Evolutionary conservation across 2,888 invertebrate genomes (phyloP), one percentile per base, ranked within the genome.

Genomic region (Anarsia innoxiella): DNA sequence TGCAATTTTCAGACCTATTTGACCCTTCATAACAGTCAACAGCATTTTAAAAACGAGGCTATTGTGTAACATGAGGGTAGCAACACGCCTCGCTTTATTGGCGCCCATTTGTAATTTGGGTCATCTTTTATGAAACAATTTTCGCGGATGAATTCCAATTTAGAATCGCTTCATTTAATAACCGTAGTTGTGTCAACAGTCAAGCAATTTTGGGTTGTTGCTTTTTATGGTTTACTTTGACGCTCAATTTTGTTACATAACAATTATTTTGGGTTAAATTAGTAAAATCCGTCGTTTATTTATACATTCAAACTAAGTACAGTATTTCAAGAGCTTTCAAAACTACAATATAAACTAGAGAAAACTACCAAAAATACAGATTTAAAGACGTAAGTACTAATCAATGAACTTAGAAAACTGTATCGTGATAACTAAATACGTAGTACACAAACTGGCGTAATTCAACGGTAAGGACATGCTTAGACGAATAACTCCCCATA

Each of bases 341-440:
- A n/a, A n/a, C n/a, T n/a, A n/a, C n/a, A n/a, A n/a, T n/a, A n/a
- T n/a, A n/a, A n/a, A n/a, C n/a, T n/a, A n/a, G n/a, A n/a, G n/a
- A n/a, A n/a, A n/a, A n/a, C n/a, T n/a, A n/a, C n/a, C n/a, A n/a
- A n/a, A n/a, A n/a, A n/a, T n/a, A n/a, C n/a, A n/a, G n/a, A n/a
- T n/a, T n/a, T n/a, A n/a, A n/a, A 19, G 19, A 36, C 9, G 12
- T 15, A 13, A 29, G 13, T 16, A 36, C 53, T 54, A 77, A 42
- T 78, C 79, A 16, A 82, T 61, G 47, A 79, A 74, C 46, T 82
- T 80, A 0, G 78, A 74, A 42, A 80, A 80, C 45, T 82, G 82
- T 49, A 80, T 68, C 12, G 75, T 62, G 30, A 83, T 80, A 23
- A 83, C 71, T 0, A 82, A 51, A 33, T 80, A 82, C 0, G 80